Evolutionary conservation across 1,140 invertebrate genomes (phyloP).

Genomic region (Drosophila prosaltans): DNA sequence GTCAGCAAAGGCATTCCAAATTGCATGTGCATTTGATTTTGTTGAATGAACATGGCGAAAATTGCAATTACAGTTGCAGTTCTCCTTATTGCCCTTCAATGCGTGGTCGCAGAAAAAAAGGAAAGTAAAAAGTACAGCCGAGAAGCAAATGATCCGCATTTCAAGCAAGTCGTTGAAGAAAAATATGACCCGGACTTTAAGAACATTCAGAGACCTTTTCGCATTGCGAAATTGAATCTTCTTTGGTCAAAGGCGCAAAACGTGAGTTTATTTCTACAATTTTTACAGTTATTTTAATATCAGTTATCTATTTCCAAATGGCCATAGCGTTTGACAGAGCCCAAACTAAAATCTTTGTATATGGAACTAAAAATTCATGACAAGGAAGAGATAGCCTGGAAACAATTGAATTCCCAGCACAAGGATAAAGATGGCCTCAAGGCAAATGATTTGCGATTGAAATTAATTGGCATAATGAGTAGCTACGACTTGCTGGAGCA

Average conservation of each 20-base stretch:
- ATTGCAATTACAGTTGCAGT: conserved; percentile 24
- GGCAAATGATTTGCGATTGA: conserved; percentile 91
- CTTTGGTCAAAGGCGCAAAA: conserved; percentile 93
- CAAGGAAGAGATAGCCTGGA: conserved; percentile 93
- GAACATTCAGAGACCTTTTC: conserved; percentile 90
- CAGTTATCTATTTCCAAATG: conserved; percentile 38
- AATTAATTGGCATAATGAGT: conserved; percentile 91
- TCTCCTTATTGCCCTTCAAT: conserved; percentile 32
- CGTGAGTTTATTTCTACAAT: conserved; percentile 83
- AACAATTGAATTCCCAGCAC: conserved; percentile 91
- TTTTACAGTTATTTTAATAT: background rate
- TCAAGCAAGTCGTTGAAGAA: conserved; percentile 53
- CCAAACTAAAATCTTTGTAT: conserved; percentile 93
- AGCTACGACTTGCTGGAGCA: conserved; percentile 92
- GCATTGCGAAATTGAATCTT: conserved; percentile 93
- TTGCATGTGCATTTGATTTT: conserved; percentile 25
- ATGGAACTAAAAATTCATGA: conserved; percentile 96
- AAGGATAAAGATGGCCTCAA: conserved; percentile 93
- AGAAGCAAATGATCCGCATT: conserved; percentile 67
- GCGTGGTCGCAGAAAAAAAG: conserved; percentile 59
- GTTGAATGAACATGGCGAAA: conserved; percentile 1
- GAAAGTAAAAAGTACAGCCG: conserved; percentile 73
- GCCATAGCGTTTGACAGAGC: conserved; percentile 89
- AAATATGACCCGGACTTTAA: conserved; percentile 80
- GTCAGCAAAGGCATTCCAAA: conserved; percentile 32